These are phyloP conservation scores for Tolypeutes matacus DNA, from an alignment of 2,797 vertebrate genomes.

Conservation along the genomic window DNA sequence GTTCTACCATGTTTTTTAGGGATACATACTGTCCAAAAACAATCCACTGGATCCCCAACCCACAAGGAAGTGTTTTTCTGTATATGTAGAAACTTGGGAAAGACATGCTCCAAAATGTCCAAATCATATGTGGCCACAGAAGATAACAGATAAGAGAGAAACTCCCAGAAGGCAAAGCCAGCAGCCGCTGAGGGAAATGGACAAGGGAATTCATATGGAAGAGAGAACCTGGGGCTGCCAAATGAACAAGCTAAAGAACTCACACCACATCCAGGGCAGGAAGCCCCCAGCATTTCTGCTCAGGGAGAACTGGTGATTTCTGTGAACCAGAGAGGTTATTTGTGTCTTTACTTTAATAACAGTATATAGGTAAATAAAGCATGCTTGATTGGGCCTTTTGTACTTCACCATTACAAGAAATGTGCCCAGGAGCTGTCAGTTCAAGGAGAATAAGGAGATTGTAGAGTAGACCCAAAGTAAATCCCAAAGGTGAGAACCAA, in stretches of 20 bases:
- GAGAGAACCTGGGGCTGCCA: neutral
- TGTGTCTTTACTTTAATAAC: neutral
- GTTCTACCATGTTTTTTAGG: neutral
- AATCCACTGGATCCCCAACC: neutral
- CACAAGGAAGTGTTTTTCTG: neutral
- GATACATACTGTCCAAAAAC: neutral
- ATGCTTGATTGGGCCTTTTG: neutral
- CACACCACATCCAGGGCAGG: neutral
- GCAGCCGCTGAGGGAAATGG: neutral
- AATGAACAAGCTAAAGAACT: neutral
- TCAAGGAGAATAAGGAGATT: neutral
- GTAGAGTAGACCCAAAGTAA: neutral
- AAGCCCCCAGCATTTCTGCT: neutral
- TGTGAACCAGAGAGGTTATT: neutral
- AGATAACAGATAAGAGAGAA: neutral
- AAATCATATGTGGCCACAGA: neutral
- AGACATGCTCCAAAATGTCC: neutral
- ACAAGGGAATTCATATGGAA: neutral
- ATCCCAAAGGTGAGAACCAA: neutral
- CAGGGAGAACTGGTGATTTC: neutral
- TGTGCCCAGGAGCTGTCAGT: neutral
- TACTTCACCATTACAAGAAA: neutral
- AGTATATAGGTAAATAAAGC: neutral
- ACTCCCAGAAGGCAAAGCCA: neutral
- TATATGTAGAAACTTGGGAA: neutral